Conservation (phyloP, 2,888 invertebrate species). For the Zele albiditarsus region DNA sequence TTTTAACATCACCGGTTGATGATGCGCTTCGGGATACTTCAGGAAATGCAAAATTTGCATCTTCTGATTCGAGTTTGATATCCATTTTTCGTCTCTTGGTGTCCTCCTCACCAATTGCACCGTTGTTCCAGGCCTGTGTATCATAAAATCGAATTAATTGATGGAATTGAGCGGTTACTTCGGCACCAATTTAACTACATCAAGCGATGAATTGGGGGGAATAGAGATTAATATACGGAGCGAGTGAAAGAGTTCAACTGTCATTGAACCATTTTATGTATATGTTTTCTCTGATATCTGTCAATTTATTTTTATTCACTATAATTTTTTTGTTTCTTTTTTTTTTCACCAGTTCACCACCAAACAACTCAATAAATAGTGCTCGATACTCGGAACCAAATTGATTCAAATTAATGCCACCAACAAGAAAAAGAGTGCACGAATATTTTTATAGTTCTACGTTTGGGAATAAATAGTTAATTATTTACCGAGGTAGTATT, state of each 20-base stretch:
- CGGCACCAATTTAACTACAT: slow-evolving; percentile 51
- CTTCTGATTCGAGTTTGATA: slow-evolving; percentile 83
- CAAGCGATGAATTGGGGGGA: slow-evolving; percentile 34
- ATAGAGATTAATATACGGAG: slow-evolving; percentile 52
- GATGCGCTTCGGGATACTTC: slow-evolving; percentile 71
- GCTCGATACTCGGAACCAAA: not conserved
- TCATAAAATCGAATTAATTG: slow-evolving; percentile 33
- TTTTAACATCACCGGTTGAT: slow-evolving; percentile 44
- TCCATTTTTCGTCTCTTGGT: slow-evolving; percentile 78
- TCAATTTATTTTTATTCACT: slow-evolving; percentile 30
- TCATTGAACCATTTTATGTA: slow-evolving; percentile 50
- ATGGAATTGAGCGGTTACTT: slow-evolving; percentile 37
- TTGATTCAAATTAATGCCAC: not conserved
- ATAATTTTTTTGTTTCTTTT: slow-evolving; percentile 12
- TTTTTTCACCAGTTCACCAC: slow-evolving; percentile 18
- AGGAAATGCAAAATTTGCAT: slow-evolving; percentile 81
- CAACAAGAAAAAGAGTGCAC: not conserved
- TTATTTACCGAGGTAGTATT: slow-evolving; percentile 49
- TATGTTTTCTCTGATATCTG: not conserved
- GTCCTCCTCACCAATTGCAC: slow-evolving; percentile 73
- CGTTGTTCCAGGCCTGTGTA: slow-evolving; percentile 67
- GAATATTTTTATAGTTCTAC: not conserved
- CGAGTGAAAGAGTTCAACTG: slow-evolving; percentile 63
- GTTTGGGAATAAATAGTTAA: slow-evolving; percentile 3
- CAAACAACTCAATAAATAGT: slow-evolving; percentile 18